Conservation (phyloP, 2,888 invertebrate genomes). For the Cantharis rustica region DNA sequence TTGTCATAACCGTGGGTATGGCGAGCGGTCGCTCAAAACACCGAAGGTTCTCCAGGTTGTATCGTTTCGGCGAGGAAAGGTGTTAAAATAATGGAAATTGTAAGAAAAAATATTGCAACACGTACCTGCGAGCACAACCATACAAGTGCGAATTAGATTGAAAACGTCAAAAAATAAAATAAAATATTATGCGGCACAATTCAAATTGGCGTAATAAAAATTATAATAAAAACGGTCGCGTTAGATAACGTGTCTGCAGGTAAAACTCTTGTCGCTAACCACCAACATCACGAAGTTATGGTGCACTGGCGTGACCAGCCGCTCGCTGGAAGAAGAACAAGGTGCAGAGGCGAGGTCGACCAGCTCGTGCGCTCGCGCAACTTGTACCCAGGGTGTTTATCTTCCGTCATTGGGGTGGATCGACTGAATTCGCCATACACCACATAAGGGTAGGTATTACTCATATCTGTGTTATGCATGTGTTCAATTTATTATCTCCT, state of each 20-base stretch:
- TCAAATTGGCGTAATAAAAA: background rate
- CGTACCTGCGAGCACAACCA: background rate
- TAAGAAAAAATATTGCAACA: background rate
- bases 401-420: slow-evolving; percentile 33
- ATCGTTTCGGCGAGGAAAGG: background rate
- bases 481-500: background rate
- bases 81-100: background rate
- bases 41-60: background rate
- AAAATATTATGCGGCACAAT: background rate
- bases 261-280: slow-evolving; percentile 9
- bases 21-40: background rate
- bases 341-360: slow-evolving; percentile 37
- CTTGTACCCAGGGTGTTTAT: slow-evolving; percentile 33
- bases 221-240: background rate
- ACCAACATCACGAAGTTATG: slow-evolving; percentile 26
- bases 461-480: background rate
- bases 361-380: slow-evolving; percentile 35
- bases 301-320: slow-evolving; percentile 36
- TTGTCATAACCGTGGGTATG: background rate
- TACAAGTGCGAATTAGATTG: background rate
- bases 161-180: background rate
- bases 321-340: slow-evolving; percentile 33
- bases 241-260: slow-evolving; percentile 8
- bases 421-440: background rate
- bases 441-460: background rate